Evolutionary conservation across 1,140 invertebrate genomes (phyloP).

Genomic region (Leucophenga varia): DNA sequence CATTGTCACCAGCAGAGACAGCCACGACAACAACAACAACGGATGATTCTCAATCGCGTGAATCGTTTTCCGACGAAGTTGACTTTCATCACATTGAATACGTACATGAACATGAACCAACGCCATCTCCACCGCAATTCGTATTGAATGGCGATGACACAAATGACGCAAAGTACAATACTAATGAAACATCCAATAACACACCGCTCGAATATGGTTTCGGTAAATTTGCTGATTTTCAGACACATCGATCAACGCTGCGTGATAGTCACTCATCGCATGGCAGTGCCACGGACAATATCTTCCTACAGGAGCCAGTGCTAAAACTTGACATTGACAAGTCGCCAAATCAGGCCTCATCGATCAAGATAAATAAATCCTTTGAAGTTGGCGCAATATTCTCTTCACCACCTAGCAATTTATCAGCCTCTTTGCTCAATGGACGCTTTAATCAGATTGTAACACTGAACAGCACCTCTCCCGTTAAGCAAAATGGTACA

Average conservation of each 20-base stretch:
- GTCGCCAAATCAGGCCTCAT: conserved; percentile 50
- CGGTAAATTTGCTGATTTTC: conserved; percentile 22
- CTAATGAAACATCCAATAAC: conserved; percentile 7
- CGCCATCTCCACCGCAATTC: conserved; percentile 31
- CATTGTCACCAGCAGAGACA: conserved; percentile 16
- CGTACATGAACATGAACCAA: not conserved
- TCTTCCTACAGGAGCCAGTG: conserved; percentile 53
- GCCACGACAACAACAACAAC: conserved; percentile 12
- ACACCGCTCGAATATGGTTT: conserved; percentile 1
- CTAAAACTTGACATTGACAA: conserved; percentile 52
- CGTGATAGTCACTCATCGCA: conserved; percentile 39
- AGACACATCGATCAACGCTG: conserved; percentile 38
- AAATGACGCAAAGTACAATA: conserved; percentile 5
- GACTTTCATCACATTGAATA: too few species aligned
- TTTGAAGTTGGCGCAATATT: conserved; percentile 45
- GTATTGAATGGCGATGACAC: conserved; percentile 18
- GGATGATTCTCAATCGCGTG: not conserved
- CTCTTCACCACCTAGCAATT: conserved; percentile 40
- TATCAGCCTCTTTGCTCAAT: conserved; percentile 36
- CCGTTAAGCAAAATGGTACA: conserved; percentile 13
- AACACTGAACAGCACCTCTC: conserved; percentile 28
- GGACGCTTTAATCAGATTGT: conserved; percentile 54
- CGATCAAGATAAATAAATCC: conserved; percentile 50
- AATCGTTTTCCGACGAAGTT: too few species aligned
- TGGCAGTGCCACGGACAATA: conserved; percentile 45